Evolutionary conservation across 2,113 vertebrate genomes (phyloP).

Genomic region (Sitta europaea): DNA sequence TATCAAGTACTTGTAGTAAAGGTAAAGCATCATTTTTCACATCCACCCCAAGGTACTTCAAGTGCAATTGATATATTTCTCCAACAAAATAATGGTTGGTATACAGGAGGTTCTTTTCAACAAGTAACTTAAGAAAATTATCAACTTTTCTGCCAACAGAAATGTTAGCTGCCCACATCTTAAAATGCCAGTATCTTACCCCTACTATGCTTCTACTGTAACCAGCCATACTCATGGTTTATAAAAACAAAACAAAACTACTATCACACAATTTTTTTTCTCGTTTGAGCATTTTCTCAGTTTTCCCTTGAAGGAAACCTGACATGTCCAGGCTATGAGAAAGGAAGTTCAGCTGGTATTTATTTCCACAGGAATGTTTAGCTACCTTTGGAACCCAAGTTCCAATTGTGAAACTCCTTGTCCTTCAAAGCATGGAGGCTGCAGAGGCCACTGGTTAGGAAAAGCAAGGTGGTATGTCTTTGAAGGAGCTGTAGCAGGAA

Average conservation of each 20-base stretch:
- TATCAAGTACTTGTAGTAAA: background rate
- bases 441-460: background rate
- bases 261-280: background rate
- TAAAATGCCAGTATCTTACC: background rate
- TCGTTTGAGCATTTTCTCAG: background rate
- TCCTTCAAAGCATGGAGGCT: fast-evolving
- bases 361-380: background rate
- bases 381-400: background rate
- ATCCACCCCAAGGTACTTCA: background rate
- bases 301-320: background rate
- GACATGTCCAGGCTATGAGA: background rate
- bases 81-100: background rate
- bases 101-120: fast-evolving
- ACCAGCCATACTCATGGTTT: background rate
- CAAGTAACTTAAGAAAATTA: background rate
- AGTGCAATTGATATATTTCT: background rate
- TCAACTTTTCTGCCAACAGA: background rate
- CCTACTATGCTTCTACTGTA: background rate
- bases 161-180: background rate
- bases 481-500: background rate
- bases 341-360: background rate
- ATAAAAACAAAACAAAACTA: background rate
- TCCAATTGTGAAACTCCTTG: background rate
- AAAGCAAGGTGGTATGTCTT: background rate
- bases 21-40: background rate